These are phyloP conservation scores for Machimus rusticus DNA, from an alignment of 2,888 invertebrate genomes.

Conservation along the genomic window DNA sequence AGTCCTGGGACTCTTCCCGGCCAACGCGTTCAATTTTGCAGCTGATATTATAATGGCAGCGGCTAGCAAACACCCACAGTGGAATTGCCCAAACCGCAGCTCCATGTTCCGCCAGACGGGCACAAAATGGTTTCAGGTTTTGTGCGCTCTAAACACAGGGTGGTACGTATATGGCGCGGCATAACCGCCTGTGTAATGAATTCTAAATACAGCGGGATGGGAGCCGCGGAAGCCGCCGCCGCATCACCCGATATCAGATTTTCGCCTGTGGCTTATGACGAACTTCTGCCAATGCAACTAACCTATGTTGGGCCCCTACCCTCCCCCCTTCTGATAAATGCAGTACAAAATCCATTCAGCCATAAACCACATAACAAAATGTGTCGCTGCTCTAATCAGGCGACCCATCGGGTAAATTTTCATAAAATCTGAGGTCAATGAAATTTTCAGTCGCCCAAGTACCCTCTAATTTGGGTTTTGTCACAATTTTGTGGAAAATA, in stretches of 20 bases:
- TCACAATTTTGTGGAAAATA: not conserved
- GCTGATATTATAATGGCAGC: not conserved
- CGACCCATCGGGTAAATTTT: not conserved
- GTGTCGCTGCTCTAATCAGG: constrained; percentile 19
- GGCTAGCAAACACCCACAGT: constrained; percentile 5
- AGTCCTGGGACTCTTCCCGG: not conserved
- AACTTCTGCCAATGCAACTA: not conserved
- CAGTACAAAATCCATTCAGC: not conserved
- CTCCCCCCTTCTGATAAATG: not conserved
- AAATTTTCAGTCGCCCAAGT: not conserved
- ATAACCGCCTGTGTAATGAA: not conserved
- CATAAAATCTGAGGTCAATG: constrained; percentile 17
- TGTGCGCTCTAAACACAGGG: not conserved
- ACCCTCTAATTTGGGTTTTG: not conserved
- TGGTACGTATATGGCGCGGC: not conserved
- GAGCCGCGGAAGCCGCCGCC: not conserved
- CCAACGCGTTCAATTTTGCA: not conserved
- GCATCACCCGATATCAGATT: not conserved
- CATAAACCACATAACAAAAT: constrained; percentile 21
- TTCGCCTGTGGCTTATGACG: not conserved
- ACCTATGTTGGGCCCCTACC: not conserved
- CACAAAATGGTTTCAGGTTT: constrained; percentile 11
- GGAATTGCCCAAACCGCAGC: constrained; percentile 16
- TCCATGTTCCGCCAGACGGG: constrained; percentile 22
- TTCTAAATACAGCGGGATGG: not conserved